Base-by-base conservation (phyloP, 2,113 vertebrate genomes). In the Phycodurus eques region DNA sequence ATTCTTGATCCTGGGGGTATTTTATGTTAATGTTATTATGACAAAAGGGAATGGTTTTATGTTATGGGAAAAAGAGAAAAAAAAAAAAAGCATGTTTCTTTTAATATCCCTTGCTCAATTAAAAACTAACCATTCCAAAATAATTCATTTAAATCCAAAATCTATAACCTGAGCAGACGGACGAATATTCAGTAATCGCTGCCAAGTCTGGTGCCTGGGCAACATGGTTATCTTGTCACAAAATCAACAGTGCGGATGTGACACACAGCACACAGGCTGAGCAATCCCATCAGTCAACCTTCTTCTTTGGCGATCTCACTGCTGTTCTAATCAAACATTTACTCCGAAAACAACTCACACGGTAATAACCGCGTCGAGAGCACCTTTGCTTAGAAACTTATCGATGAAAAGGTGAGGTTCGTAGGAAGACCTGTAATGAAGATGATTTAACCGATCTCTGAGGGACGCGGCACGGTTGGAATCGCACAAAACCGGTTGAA, bases 221-320 rank as follows among this genome's bases (percentile, higher is more conserved):
- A 47, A 22, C 20, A 4, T 31, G 53, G 76, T 72, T 71, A 49
- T 69, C 43, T 22, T 20, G 62, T 43, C 62, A 43, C 62, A 42
- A n/a, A n/a, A 44, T 46, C n/a, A 65, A 43, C 62, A 22, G 20
- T 65, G 62, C 54, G 27, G 70, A 87, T 81, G 69, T 73, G 63
- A 80, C 61, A 68, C 57, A 71, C 17, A 47, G 44, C 2, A 13
- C 27, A 47, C 54, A 62, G 74, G 66, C 76, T 39, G 11, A 83
- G 72, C 68, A 77, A 85, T 85, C 71, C 56, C 67, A 75, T 73
- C 68, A 12, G 78, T 57, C 86, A 17, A 67, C 90, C 91, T 92
- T 92, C 88, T 77, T 81, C 15, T 1, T 27, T 1, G 1, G 17
- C 86, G 75, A 73, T 71, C 79, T n/a, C 87, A 84, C 17, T 60